Percentiles rank a stretch among this genome's conserved stretches.
Conservation (phyloP, 2,888 invertebrate genomes). For the Panzeria rudis region DNA sequence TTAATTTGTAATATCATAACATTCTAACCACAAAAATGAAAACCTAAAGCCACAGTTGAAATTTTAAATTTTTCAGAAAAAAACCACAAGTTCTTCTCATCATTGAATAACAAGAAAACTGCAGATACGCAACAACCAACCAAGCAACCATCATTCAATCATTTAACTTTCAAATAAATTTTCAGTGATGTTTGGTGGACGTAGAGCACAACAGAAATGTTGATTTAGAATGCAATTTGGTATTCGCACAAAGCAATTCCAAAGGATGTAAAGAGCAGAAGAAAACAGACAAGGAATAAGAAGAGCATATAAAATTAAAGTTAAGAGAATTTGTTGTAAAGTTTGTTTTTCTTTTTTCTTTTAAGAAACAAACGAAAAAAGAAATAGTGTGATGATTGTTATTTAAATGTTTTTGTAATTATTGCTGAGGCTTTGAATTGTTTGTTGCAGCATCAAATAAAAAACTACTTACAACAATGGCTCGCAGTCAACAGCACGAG, state of each 20-base stretch:
- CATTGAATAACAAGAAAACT: constrained; percentile 24
- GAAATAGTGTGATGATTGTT: constrained; percentile 12
- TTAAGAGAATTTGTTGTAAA: constrained; percentile 13
- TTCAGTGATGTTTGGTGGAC: constrained; percentile 11
- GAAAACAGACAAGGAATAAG: background rate
- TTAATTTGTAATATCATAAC: constrained; percentile 36
- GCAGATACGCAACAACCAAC: background rate
- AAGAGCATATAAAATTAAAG: background rate
- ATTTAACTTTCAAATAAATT: constrained; percentile 28
- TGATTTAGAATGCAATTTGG: constrained; percentile 34
- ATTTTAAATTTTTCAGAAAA: constrained; percentile 45
- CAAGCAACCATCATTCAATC: constrained; percentile 29
- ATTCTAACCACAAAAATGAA: constrained; percentile 56
- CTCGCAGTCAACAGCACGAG: constrained; percentile 44
- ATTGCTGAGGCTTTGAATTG: constrained; percentile 2
- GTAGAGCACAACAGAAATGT: constrained; percentile 20
- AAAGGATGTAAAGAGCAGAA: constrained; percentile 28
- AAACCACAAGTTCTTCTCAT: constrained; percentile 61
- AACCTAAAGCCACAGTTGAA: constrained; percentile 45
- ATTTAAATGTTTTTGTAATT: constrained; percentile 25
- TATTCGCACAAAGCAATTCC: constrained; percentile 14
- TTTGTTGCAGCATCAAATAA: background rate
- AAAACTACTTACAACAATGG: constrained; percentile 11
- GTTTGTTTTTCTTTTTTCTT: background rate
- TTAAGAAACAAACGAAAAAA: constrained; percentile 3